A percentile compares a stretch with the other conserved stretches of the same genome.
Conservation (phyloP, 1,140 invertebrate genomes). For the Caenorhabditis tropicalis region DNA sequence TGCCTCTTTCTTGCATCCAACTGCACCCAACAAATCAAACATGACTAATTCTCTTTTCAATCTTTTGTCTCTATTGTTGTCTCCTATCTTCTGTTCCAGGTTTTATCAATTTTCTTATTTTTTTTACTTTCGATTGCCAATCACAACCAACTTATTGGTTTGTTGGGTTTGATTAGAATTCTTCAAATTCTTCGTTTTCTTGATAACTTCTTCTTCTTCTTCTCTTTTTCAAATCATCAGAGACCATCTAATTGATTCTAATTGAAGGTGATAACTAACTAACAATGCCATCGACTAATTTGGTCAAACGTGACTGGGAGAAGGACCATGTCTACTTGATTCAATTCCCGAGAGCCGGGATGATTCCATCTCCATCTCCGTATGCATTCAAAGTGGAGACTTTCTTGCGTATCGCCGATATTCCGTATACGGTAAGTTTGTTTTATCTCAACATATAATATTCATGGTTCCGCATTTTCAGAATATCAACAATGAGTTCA, state of each 20-base stretch:
- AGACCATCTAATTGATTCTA: background rate
- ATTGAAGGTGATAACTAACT: background rate
- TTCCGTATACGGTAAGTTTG: conserved; percentile 39
- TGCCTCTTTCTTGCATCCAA: background rate
- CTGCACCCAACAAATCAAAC: conserved; percentile 33
- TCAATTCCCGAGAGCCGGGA: conserved; percentile 83
- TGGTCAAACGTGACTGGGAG: conserved; percentile 19
- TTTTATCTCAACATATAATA: too few species aligned
- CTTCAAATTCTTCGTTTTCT: background rate
- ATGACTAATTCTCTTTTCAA: conserved; percentile 3
- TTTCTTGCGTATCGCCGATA: conserved; percentile 77
- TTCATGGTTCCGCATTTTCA: too few species aligned
- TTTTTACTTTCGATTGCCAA: too few species aligned
- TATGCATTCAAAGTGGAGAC: conserved; percentile 93
- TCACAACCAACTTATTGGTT: too few species aligned
- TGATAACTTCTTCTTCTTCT: background rate
- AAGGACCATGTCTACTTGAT: conserved; percentile 81
- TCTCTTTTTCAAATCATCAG: background rate
- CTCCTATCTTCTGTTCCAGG: background rate
- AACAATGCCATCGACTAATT: conserved; percentile 23
- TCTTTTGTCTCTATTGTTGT: background rate
- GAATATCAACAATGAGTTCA: conserved; percentile 66
- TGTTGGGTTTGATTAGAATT: too few species aligned
- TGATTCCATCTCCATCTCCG: conserved; percentile 85
- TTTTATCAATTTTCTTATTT: too few species aligned